Percentiles rank a stretch among this genome's conserved stretches.
These are phyloP conservation scores for Pyralis farinalis DNA, from an alignment of 2,888 invertebrate species.

Conservation along the genomic window DNA sequence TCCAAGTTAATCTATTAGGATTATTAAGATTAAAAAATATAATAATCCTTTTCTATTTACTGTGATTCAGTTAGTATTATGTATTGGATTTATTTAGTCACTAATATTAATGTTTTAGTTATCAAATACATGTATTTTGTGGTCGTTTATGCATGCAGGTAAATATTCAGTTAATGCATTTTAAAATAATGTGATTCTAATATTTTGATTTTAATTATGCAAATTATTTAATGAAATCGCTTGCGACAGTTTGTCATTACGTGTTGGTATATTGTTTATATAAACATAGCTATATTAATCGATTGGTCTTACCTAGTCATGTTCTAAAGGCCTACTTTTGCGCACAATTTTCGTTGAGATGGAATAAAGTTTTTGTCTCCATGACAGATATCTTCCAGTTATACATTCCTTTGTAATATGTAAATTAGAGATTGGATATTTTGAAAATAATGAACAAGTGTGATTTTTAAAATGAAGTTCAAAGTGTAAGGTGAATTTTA, in stretches of 20 bases:
- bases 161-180: slow-evolving; percentile 3
- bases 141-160: slow-evolving; percentile 2
- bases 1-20: slow-evolving; percentile 40
- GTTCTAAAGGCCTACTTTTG: slow-evolving; percentile 66
- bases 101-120: slow-evolving; percentile 26
- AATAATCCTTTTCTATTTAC: slow-evolving; percentile 56
- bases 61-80: slow-evolving; percentile 72
- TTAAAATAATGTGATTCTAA: not conserved
- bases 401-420: slow-evolving; percentile 63
- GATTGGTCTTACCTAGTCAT: slow-evolving; percentile 72
- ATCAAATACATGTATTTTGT: slow-evolving; percentile 5
- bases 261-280: not conserved
- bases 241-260: not conserved
- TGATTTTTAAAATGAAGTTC: slow-evolving; percentile 70
- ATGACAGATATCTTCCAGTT: slow-evolving; percentile 58
- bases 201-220: not conserved
- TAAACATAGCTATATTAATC: not conserved
- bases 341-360: slow-evolving; percentile 60
- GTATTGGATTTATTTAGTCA: slow-evolving; percentile 43
- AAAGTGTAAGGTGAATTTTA: slow-evolving; percentile 59
- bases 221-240: not conserved
- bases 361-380: slow-evolving; percentile 12
- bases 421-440: slow-evolving; percentile 44
- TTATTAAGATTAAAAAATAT: slow-evolving; percentile 27
- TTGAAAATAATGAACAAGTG: slow-evolving; percentile 46